Base-by-base conservation (phyloP, 2,888 invertebrate genomes). In the Lepas anatifera region DNA sequence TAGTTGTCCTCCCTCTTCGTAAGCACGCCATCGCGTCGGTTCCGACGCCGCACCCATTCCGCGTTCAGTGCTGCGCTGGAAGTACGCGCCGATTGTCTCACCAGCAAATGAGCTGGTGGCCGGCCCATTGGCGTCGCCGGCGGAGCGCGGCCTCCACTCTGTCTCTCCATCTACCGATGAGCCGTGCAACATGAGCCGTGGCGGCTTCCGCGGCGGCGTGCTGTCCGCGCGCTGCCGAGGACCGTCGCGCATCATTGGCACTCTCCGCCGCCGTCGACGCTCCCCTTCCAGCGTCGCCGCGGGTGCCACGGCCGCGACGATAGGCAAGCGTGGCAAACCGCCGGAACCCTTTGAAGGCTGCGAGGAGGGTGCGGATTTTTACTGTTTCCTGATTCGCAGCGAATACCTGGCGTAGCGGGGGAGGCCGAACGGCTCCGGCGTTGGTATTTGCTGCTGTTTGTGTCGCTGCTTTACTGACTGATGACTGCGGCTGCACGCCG, bases 361-460 rank as follows among this genome's bases (percentile, higher is more conserved):
- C 52, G 29, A 29, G n/a, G 52, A 52, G 16, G 52, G 2, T 29
- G 52, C 3, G 10, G 52, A 52, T 27, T 52, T 52, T 58, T 27
- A 27, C 13, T 8, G 32, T 27, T 29, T 29, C 27, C 29, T 27
- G 52, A 52, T 11, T 11, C 13, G 3, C 3, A 25, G 2, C 58
- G 18, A 22, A 32, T 58, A 7, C 18, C 29, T 32, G 6, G 32
- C 18, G 32, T n/a, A n/a, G n/a, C 16, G 18, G 29, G 29, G 32
- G 32, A 18, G 32, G 18, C 18, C 16, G 27, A n/a, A n/a, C n/a
- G n/a, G n/a, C n/a, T n/a, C n/a, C n/a, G n/a, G n/a, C n/a, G n/a
- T n/a, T n/a, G n/a, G 11, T 58, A 58, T 58, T 58, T 58, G 58
- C 32, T 58, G 58, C 58, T 32, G 58, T 32, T 58, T 58, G 32